A percentile compares a stretch with the other conserved stretches of the same genome.
These are phyloP conservation scores for Seriola aureovittata DNA, from an alignment of 2,113 vertebrate species.

Conservation along the genomic window DNA sequence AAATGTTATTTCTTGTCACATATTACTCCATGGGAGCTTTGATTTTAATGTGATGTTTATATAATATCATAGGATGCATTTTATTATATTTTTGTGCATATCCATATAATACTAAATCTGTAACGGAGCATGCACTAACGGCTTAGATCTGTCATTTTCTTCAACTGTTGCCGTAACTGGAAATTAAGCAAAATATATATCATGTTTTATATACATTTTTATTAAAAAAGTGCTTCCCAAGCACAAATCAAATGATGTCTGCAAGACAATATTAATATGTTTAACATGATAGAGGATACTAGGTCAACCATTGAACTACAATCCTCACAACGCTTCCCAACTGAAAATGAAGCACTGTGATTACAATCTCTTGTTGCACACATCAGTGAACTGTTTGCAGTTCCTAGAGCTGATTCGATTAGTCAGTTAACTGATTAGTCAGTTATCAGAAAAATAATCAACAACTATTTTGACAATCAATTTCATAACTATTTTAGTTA, in stretches of 20 bases:
- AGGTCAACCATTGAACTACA: not conserved
- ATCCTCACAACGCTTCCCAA: not conserved
- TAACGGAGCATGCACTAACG: not conserved
- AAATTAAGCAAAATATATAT: not conserved
- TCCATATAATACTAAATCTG: not conserved
- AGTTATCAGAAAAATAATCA: not conserved
- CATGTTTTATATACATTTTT: too few species aligned
- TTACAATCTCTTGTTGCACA: not conserved
- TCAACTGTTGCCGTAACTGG: too few species aligned
- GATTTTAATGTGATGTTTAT: not conserved
- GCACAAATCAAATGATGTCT: not conserved
- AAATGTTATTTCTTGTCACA: not conserved
- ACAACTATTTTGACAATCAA: not conserved
- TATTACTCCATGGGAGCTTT: not conserved
- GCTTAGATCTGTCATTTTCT: not conserved
- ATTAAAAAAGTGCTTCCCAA: not conserved
- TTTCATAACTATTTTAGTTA: not conserved
- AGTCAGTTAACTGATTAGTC: not conserved
- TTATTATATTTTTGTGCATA: not conserved
- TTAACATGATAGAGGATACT: not conserved
- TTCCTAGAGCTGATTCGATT: not conserved
- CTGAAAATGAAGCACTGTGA: not conserved
- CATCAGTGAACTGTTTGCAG: not conserved
- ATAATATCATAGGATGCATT: not conserved
- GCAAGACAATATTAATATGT: not conserved